These are phyloP conservation scores for Phylloscopus trochilus DNA, from an alignment of 2,113 vertebrate genomes.

Conservation along the genomic window DNA sequence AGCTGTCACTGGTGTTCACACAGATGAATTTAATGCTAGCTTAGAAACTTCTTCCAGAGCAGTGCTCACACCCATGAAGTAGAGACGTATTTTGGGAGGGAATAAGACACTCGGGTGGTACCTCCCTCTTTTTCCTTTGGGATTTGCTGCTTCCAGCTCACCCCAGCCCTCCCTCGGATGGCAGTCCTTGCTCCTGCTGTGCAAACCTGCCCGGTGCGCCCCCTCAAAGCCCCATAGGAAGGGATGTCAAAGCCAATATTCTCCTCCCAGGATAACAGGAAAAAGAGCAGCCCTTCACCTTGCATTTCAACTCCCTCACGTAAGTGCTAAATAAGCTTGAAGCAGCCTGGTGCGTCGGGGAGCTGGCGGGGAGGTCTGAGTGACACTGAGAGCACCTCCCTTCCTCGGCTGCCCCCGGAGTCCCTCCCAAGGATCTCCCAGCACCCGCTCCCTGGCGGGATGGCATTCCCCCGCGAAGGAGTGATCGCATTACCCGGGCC, in stretches of 20 bases:
- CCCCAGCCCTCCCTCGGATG: background rate
- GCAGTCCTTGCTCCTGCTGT: background rate
- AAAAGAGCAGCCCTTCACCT: background rate
- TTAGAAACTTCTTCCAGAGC: background rate
- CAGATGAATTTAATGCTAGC: background rate
- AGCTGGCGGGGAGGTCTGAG: background rate
- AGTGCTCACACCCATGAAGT: background rate
- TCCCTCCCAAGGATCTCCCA: background rate
- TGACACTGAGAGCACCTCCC: background rate
- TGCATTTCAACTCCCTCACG: background rate
- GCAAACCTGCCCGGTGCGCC: background rate
- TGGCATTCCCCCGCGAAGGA: constrained; percentile 26
- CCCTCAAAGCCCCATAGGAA: background rate
- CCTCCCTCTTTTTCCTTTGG: background rate
- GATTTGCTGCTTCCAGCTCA: background rate
- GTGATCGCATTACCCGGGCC: background rate
- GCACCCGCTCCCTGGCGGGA: background rate
- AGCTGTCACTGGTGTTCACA: background rate
- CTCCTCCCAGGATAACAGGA: background rate
- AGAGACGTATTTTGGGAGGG: background rate
- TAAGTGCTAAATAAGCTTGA: background rate
- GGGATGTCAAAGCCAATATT: background rate
- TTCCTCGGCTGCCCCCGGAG: background rate
- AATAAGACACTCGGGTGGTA: background rate
- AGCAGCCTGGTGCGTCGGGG: rapidly evolving